Percentiles rank a stretch among this genome's conserved stretches.
Evolutionary conservation across 2,888 invertebrate genomes (phyloP).

Genomic region (Phalera bucephala): DNA sequence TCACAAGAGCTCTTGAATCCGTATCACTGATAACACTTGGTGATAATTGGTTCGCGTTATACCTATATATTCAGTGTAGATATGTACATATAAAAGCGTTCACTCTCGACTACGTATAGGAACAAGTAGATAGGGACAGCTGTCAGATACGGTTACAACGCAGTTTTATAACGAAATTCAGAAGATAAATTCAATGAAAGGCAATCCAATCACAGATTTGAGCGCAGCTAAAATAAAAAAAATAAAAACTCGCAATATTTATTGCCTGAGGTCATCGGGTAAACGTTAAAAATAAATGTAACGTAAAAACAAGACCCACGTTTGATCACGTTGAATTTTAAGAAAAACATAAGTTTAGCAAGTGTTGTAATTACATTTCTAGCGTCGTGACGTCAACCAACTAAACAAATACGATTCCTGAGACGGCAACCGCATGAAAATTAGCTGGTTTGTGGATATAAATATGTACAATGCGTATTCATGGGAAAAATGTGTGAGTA

Average conservation of each 20-base stretch:
- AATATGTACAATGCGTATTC: conserved; percentile 21
- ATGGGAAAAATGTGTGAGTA: conserved; percentile 26
- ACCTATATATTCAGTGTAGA: too few species aligned
- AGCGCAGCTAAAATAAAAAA: not conserved
- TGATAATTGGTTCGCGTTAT: too few species aligned
- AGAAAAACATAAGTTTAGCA: not conserved
- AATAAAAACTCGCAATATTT: not conserved
- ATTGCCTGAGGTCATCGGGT: not conserved
- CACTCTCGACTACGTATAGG: too few species aligned
- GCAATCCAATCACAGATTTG: not conserved
- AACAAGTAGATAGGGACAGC: not conserved
- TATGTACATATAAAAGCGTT: too few species aligned
- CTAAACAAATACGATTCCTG: conserved; percentile 11
- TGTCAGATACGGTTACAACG: conserved; percentile 6
- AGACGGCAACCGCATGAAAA: conserved; percentile 23
- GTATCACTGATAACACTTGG: not conserved
- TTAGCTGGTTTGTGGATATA: conserved; percentile 28
- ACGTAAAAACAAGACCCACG: not conserved
- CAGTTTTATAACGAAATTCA: conserved; percentile 5
- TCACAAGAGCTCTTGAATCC: not conserved
- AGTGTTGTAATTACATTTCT: not conserved
- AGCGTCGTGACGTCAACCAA: conserved; percentile 2
- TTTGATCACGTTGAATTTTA: not conserved
- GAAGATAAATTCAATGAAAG: conserved; percentile 10
- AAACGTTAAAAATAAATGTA: not conserved